Percentiles rank a stretch among this genome's conserved stretches.
Conservation (phyloP, 2,888 invertebrate genomes). For the Cephalotes varians region DNA sequence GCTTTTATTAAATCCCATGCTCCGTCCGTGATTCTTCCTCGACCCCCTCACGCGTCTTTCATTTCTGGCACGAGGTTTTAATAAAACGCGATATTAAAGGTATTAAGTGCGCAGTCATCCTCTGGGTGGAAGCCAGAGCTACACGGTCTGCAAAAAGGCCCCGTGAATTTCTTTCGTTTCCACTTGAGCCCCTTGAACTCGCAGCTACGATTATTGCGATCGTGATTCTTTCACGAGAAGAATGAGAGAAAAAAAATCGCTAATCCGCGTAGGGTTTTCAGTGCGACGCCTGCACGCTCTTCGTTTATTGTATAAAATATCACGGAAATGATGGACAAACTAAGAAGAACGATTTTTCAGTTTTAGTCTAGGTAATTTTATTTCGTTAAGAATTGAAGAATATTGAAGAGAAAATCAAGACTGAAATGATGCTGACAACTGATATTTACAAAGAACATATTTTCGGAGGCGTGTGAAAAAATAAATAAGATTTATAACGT, state of each 20-base stretch:
- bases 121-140: conserved; percentile 33
- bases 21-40: conserved; percentile 46
- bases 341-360: not conserved
- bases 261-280: not conserved
- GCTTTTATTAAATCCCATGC: conserved; percentile 72
- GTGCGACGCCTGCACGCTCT: not conserved
- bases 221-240: conserved; percentile 13
- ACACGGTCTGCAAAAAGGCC: conserved; percentile 29
- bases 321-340: not conserved
- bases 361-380: not conserved
- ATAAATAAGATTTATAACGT: not conserved
- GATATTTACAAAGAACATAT: not conserved
- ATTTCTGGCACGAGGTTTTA: conserved; percentile 67
- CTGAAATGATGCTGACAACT: not conserved
- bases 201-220: conserved; percentile 53
- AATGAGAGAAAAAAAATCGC: conserved; percentile 3
- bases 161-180: conserved; percentile 63
- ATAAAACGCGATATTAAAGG: conserved; percentile 78
- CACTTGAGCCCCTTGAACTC: conserved; percentile 44
- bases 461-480: not conserved
- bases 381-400: not conserved
- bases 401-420: not conserved
- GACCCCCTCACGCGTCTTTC: conserved; percentile 36
- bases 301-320: not conserved
- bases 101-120: conserved; percentile 74